Conservation (phyloP, 2,113 vertebrate genomes). For the Actenoides hombroni region DNA sequence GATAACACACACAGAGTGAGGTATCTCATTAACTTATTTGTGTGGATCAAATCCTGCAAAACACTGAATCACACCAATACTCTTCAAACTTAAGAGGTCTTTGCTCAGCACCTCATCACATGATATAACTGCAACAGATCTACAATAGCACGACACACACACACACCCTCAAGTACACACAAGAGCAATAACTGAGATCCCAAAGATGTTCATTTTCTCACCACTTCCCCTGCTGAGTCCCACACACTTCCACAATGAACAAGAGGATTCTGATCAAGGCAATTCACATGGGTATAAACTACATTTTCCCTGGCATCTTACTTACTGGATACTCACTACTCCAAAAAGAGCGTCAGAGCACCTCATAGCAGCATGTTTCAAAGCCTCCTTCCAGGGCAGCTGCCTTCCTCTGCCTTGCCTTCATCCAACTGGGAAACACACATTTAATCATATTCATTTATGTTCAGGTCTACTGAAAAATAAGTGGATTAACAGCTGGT, state of each 20-base stretch:
- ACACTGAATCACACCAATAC: neutral
- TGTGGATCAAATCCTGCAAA: neutral
- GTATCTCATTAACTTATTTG: neutral
- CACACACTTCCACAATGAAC: neutral
- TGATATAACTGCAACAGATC: neutral
- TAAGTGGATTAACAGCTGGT: slow-evolving; percentile 45
- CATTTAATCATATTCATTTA: slow-evolving; percentile 42
- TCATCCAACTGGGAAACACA: neutral
- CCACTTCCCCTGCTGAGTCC: neutral
- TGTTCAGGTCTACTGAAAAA: neutral
- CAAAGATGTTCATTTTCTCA: neutral
- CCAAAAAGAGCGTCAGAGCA: neutral
- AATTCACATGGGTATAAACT: neutral
- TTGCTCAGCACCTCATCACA: neutral
- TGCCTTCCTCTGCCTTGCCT: neutral
- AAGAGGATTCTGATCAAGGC: neutral
- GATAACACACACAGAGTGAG: neutral
- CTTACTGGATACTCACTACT: neutral
- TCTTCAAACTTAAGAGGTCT: neutral
- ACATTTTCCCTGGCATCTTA: neutral
- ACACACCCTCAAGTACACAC: neutral
- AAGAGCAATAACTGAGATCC: neutral
- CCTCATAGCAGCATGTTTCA: neutral
- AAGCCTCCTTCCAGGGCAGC: neutral
- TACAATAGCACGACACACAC: neutral